Conservation (phyloP, 2,888 invertebrate genomes). For the Pyralis farinalis region DNA sequence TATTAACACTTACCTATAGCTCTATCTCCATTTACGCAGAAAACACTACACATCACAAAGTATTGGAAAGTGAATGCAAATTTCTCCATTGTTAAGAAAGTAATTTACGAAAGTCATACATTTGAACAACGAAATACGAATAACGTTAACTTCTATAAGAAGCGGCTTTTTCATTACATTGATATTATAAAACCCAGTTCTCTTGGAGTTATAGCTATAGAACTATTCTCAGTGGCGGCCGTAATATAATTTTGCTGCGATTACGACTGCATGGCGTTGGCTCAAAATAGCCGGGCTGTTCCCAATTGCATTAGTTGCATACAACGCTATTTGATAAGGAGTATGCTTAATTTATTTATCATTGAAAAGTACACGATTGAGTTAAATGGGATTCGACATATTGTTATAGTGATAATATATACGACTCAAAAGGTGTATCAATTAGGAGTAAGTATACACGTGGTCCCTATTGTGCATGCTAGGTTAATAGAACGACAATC, state of each 20-base stretch:
- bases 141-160: too few species aligned
- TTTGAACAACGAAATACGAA: too few species aligned
- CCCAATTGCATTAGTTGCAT: conserved; percentile 26
- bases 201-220: conserved; percentile 8
- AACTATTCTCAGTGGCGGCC: conserved; percentile 21
- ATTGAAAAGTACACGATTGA: too few species aligned
- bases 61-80: conserved; percentile 16
- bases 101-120: too few species aligned
- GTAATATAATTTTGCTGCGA: conserved; percentile 35
- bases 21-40: conserved; percentile 28
- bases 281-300: conserved; percentile 38
- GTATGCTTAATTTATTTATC: too few species aligned
- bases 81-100: conserved; percentile 13
- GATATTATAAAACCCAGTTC: background rate
- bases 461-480: too few species aligned
- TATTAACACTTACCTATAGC: conserved; percentile 30
- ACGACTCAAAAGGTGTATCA: too few species aligned
- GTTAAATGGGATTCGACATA: too few species aligned
- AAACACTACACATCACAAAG: conserved; percentile 21
- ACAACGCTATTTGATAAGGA: too few species aligned
- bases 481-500: too few species aligned
- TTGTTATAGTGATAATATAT: too few species aligned
- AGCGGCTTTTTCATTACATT: background rate
- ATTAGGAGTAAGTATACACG: too few species aligned
- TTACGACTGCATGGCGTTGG: conserved; percentile 25